phyloP scores from a whole-genome alignment of 2,797 vertebrate species.

The Tapirus indicus region DNA sequence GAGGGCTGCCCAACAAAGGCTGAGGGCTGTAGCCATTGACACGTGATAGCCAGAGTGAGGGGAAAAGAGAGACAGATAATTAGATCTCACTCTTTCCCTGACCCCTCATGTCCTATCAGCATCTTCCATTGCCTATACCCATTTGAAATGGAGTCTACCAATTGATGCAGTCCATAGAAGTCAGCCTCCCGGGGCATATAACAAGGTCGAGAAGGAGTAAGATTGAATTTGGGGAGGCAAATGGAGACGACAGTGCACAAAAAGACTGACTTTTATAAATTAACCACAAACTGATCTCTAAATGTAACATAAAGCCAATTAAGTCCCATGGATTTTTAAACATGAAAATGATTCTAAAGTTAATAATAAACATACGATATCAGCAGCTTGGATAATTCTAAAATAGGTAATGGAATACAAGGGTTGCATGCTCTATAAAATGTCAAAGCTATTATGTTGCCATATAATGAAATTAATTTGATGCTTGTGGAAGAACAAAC shows the following conservation, averaged over 20 bases:
- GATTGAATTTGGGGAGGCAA: not conserved
- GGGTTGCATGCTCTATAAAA: not conserved
- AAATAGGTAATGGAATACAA: not conserved
- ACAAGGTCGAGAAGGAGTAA: not conserved
- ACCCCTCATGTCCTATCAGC: not conserved
- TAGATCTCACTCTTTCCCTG: not conserved
- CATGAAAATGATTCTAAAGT: not conserved
- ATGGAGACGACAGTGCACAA: not conserved
- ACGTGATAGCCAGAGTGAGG: not conserved
- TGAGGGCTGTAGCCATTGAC: not conserved
- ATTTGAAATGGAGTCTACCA: not conserved
- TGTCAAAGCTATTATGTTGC: not conserved
- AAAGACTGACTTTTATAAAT: not conserved
- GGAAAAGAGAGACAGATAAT: not conserved
- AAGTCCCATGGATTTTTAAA: not conserved
- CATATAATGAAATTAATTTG: not conserved
- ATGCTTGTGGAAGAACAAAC: not conserved
- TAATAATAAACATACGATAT: not conserved
- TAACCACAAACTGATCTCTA: not conserved
- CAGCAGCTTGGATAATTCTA: not conserved
- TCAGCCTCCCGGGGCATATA: not conserved
- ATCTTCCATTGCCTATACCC: not conserved
- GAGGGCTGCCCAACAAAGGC: not conserved
- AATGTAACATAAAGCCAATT: not conserved
- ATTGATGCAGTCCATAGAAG: not conserved